Base-by-base conservation (phyloP, 2,797 vertebrate genomes). In the Pangasius macronema region DNA sequence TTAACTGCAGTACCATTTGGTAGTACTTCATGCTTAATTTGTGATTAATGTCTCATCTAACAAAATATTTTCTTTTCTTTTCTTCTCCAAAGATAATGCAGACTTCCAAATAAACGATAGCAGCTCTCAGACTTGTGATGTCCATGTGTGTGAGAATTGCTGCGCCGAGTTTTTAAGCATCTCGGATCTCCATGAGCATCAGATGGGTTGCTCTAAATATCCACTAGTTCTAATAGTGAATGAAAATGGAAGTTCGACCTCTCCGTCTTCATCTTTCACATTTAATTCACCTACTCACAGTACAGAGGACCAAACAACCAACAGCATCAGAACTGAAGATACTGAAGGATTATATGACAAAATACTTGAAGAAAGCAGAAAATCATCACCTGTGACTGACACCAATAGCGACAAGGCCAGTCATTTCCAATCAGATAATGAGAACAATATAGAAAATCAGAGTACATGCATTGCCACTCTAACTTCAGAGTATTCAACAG, bases 141-240 rank as follows among this genome's bases (percentile, higher is more conserved):
- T 97, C 95, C 97, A 98, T 86, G 96, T 99, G 95, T 99, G 99
- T 94, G 95, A 96, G 96, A 98, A 97, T 96, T 99, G 99, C 96
- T 99, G 98, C 89, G 99, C 98, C 16, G 98, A 99, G 94, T 99
- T 99, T 96, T 98, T 98, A 96, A 97, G 98, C 95, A 95, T 97
- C 91, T 96, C 97, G 90, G 97, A 98, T 95, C 97, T 99, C 92
- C 97, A 98, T 93, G 97, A 98, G 93, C 99, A 99, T 96, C 97
- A 98, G 95, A 98, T 97, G 96, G 97, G 96, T 96, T 99, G 99
- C 96, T 97, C 96, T 95, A 99, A 99, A 96, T 98, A 98, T 95
- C 98, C 97, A 95, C 95, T 99, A 96, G 98, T 99, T 96, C 95
- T 99, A 94, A 99, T 99, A 94, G 96, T 99, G 92, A 98, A 96